A percentile compares a stretch with the other conserved stretches of the same genome.
Conservation (phyloP, 2,113 vertebrate genomes). For the Phaethornis superciliosus region DNA sequence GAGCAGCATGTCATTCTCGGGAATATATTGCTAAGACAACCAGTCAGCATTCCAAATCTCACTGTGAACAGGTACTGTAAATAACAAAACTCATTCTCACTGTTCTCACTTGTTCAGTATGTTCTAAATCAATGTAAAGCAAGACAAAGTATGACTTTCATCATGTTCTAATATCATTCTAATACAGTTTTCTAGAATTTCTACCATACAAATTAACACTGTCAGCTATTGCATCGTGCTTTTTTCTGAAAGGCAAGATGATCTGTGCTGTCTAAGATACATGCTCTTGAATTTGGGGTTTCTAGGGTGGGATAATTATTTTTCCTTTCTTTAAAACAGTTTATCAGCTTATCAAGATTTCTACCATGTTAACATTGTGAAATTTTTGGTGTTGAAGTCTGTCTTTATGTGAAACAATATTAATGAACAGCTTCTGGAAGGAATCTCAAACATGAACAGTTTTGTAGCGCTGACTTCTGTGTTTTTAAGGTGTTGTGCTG, state of each 20-base stretch:
- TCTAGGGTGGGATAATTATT: not conserved
- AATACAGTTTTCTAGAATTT: not conserved
- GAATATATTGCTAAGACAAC: not conserved
- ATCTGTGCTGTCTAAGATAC: not conserved
- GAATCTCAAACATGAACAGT: not conserved
- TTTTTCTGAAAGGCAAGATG: not conserved
- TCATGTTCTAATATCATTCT: not conserved
- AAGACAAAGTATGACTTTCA: not conserved
- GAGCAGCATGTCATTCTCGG: not conserved
- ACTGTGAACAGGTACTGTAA: slow-evolving; percentile 60
- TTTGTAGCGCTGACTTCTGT: not conserved
- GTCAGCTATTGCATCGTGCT: not conserved
- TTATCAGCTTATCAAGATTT: not conserved
- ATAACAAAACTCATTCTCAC: not conserved
- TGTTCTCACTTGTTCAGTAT: not conserved
- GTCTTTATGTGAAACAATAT: not conserved
- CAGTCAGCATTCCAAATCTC: not conserved
- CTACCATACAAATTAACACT: not conserved
- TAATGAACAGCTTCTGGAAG: not conserved
- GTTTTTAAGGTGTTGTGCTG: not conserved
- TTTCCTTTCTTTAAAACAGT: not conserved
- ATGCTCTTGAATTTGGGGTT: not conserved
- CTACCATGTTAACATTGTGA: not conserved
- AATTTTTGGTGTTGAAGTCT: not conserved
- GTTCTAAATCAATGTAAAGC: not conserved